Conservation (phyloP, 2,797 vertebrate species). For the Caiman crocodilus region DNA sequence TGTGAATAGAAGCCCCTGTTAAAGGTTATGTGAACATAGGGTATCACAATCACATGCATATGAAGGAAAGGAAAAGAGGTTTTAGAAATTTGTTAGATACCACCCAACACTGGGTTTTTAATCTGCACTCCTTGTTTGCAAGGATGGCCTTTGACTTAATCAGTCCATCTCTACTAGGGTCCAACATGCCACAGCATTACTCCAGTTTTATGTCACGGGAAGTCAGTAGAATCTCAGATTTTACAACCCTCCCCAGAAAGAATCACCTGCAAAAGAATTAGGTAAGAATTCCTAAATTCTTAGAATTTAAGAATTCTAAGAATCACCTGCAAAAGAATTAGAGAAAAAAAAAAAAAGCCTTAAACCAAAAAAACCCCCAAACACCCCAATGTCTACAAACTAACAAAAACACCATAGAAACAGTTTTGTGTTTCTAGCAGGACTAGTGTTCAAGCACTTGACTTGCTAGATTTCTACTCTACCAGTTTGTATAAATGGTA, state of each 20-base stretch:
- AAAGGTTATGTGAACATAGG: background rate
- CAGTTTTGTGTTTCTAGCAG: background rate
- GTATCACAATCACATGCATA: rapidly evolving
- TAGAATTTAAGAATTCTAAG: too few species aligned
- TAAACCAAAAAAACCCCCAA: too few species aligned
- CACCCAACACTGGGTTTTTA: background rate
- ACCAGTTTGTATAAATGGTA: background rate
- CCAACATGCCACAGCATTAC: background rate
- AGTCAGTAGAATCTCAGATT: background rate
- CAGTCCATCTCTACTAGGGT: background rate
- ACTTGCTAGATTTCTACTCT: background rate
- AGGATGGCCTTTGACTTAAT: background rate
- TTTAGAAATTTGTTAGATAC: background rate
- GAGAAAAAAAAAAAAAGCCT: too few species aligned
- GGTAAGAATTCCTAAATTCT: too few species aligned
- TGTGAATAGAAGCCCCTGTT: background rate
- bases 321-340: background rate
- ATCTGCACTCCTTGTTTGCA: background rate
- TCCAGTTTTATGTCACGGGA: background rate
- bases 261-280: background rate
- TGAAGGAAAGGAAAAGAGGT: background rate
- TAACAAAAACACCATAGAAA: background rate
- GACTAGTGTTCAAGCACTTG: background rate
- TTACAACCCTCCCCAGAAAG: background rate
- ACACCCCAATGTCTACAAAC: background rate